These are phyloP conservation scores for Borostomias antarcticus DNA, from an alignment of 2,797 vertebrate genomes.

Conservation along the genomic window DNA sequence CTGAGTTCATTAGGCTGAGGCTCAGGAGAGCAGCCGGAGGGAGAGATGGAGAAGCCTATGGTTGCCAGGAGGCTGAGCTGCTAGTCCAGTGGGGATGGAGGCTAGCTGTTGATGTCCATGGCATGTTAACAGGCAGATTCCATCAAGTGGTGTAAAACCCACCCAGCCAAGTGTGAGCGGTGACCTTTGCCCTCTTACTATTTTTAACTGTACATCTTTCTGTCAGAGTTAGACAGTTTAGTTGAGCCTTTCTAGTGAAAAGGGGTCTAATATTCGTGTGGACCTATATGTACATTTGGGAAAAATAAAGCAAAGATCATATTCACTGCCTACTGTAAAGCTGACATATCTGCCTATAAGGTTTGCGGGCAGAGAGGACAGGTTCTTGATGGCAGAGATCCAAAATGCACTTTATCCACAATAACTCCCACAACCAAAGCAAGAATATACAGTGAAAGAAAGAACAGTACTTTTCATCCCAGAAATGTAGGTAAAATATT, in stretches of 20 bases:
- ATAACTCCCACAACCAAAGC: slow-evolving; percentile 57
- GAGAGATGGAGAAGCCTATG: slow-evolving; percentile 63
- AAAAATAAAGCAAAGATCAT: slow-evolving; percentile 56
- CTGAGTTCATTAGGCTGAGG: slow-evolving; percentile 74
- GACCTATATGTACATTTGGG: slow-evolving; percentile 62
- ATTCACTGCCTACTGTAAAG: slow-evolving; percentile 19
- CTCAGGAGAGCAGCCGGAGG: slow-evolving; percentile 73
- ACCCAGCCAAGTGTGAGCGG: slow-evolving; percentile 67
- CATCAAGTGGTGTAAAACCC: slow-evolving; percentile 74
- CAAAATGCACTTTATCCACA: slow-evolving; percentile 67
- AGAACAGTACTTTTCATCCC: background rate
- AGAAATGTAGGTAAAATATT: background rate
- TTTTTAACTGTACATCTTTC: slow-evolving; percentile 68
- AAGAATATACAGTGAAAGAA: slow-evolving; percentile 39
- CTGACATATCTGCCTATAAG: slow-evolving; percentile 41
- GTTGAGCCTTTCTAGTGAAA: slow-evolving; percentile 55
- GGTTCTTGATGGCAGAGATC: slow-evolving; percentile 70
- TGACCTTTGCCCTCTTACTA: slow-evolving; percentile 64
- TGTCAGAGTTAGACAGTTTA: slow-evolving; percentile 70
- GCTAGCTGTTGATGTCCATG: slow-evolving; percentile 77
- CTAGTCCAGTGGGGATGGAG: slow-evolving; percentile 62
- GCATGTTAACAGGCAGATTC: slow-evolving; percentile 79
- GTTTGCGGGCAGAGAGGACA: slow-evolving; percentile 64
- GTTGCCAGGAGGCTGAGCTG: slow-evolving; percentile 75
- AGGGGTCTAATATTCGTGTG: slow-evolving; percentile 68